Base-by-base conservation (phyloP, 2,113 vertebrate species). In the Choloepus hoffmanni region DNA sequence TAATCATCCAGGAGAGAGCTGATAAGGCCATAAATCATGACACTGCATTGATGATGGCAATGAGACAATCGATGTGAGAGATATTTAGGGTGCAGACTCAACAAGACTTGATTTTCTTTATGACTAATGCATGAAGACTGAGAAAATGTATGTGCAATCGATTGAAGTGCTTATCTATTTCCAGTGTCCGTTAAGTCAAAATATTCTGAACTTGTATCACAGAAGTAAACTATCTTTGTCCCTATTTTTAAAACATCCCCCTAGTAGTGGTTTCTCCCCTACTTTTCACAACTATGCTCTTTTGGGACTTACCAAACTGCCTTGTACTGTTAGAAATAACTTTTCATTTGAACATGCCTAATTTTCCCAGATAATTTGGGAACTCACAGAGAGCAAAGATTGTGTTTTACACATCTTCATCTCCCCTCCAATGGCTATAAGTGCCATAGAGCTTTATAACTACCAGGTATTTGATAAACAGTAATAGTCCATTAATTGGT, bases 361-460 rank as follows among this genome's bases (percentile, higher is more conserved):
- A 13, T 85, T 63, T 73, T 63, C 83, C 70, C 28, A 3, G 43
- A 19, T 33, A 26, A 13, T 10, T 40, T 10, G 83, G 30, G 89
- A 10, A 28, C 55, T 67, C 48, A 18, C 11, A 45, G 58, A 53
- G 33, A 76, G 33, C 45, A 10, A 82, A 21, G 36, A 30, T 19
- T 12, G 13, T 1, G 0, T 58, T 48, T 50, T 30, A 7, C 4
- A 2, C 1, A 14, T 36, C 14, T 58, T 48, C 63, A 36, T 9
- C 19, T 8, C 14, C 40, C 26, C 30, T 23, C 40, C 28, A 24
- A 4, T 3, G 18, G 36, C 12, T 0, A 48, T 40, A 13, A 62
- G 43, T 43, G 30, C 26, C 87, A 21, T 73, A 73, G 7, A 12
- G 36, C 21, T 60, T 40, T 2, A 36, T 11, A 5, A 70, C 58